phyloP scores from a whole-genome alignment of 2,888 invertebrate genomes.

The Machimus atricapillus region DNA sequence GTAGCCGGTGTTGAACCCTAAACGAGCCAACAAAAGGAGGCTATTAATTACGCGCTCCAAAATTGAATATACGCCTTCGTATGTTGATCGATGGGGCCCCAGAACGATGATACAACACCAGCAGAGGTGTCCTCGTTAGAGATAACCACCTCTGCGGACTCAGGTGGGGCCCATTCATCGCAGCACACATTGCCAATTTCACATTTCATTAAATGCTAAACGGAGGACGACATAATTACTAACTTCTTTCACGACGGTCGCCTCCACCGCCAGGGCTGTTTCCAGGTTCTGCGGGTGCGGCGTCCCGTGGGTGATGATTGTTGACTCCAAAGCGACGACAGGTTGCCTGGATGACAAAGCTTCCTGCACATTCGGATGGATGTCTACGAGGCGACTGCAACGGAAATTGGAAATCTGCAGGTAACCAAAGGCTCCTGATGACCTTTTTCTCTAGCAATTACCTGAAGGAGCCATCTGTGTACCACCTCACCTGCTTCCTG shows the following conservation, averaged over 20 bases:
- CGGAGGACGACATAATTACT: not conserved
- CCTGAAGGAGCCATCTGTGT: not conserved
- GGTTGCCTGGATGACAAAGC: conserved; percentile 73
- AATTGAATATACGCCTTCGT: not conserved
- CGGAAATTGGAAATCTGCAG: conserved; percentile 4
- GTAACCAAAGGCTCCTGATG: not conserved
- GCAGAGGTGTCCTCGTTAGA: not conserved
- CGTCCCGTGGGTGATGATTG: conserved; percentile 98
- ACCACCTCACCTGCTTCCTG: not conserved
- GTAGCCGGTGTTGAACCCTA: conserved; percentile 91
- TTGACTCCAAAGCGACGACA: conserved; percentile 94
- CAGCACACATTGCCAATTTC: not conserved
- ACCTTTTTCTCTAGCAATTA: not conserved
- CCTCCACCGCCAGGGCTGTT: conserved; percentile 84
- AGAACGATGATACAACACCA: not conserved
- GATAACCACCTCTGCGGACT: not conserved
- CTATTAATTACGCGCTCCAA: not conserved
- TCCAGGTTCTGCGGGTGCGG: conserved; percentile 90
- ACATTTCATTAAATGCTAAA: conserved; percentile 13
- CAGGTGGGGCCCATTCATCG: not conserved
- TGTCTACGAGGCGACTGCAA: conserved; percentile 55
- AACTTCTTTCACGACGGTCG: conserved; percentile 73
- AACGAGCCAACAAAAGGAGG: not conserved
- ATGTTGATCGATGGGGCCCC: not conserved
- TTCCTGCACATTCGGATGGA: conserved; percentile 70